A percentile compares a stretch with the other conserved stretches of the same genome.
phyloP scores from a whole-genome alignment of 2,113 vertebrate species.

The Rattus rattus region DNA sequence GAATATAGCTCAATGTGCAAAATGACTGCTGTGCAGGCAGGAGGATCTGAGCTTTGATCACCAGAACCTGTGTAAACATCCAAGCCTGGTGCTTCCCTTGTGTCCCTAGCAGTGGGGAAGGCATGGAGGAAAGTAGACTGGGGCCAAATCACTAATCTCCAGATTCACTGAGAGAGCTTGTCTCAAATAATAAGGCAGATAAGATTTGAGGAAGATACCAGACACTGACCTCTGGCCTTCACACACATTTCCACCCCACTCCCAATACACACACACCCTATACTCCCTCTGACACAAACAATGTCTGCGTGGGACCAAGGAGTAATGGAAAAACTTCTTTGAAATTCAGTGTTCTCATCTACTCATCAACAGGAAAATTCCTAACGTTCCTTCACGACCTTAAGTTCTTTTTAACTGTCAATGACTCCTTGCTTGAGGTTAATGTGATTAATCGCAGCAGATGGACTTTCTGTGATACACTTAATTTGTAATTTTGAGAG shows the following conservation, averaged over 20 bases:
- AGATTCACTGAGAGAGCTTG: not conserved
- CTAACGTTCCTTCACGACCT: not conserved
- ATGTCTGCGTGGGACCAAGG: not conserved
- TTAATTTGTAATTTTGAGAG: conserved; percentile 63
- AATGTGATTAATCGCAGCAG: conserved; percentile 50
- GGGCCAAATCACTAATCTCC: not conserved
- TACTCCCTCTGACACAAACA: not conserved
- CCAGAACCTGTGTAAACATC: not conserved
- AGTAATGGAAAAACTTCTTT: not conserved
- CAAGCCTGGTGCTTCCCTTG: too few relatives aligned
- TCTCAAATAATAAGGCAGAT: not conserved
- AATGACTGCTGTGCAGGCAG: not conserved
- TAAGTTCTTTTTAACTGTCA: conserved; percentile 27
- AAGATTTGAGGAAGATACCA: not conserved
- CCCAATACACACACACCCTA: not conserved
- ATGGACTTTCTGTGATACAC: conserved; percentile 55
- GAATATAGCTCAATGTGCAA: not conserved
- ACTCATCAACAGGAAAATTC: not conserved
- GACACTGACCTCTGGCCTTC: accelerated
- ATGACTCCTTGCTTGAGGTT: conserved; percentile 40
- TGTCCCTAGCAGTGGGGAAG: too few relatives aligned
- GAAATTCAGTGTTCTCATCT: not conserved
- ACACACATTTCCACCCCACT: not conserved
- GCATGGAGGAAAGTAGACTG: too few relatives aligned
- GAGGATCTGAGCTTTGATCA: not conserved